Evolutionary conservation across 2,113 vertebrate species (phyloP).

Genomic region (Tympanuchus pallidicinctus): DNA sequence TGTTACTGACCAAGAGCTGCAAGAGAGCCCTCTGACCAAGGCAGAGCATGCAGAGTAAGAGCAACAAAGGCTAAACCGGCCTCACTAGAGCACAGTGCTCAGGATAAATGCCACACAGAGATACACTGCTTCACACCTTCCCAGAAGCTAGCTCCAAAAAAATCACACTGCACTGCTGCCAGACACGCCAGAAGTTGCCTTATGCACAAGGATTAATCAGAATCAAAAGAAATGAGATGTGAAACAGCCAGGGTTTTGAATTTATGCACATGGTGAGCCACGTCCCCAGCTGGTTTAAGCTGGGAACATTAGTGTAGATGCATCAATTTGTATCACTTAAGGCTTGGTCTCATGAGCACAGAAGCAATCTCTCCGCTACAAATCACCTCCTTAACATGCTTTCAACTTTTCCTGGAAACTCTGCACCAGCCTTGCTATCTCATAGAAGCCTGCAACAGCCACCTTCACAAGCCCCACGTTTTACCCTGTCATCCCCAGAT

Average conservation of each 20-base stretch:
- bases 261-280: not conserved
- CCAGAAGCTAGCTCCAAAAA: not conserved
- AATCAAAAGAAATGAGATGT: not conserved
- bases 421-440: not conserved
- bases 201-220: not conserved
- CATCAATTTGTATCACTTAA: not conserved
- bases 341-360: not conserved
- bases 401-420: not conserved
- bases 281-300: not conserved
- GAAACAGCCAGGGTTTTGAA: slow-evolving; percentile 3
- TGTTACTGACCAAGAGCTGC: not conserved
- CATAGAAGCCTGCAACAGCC: not conserved
- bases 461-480: rapidly evolving
- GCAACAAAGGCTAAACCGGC: not conserved
- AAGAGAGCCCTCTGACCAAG: not conserved
- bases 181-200: not conserved
- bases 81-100: not conserved
- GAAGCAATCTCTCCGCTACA: not conserved
- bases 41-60: not conserved
- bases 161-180: not conserved
- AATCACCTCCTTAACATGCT: not conserved
- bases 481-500: not conserved
- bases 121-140: not conserved
- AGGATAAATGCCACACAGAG: not conserved
- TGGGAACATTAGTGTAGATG: not conserved